These are phyloP conservation scores for Dendrocincla tyrannina DNA, from an alignment of 2,797 vertebrate genomes.

Conservation along the genomic window DNA sequence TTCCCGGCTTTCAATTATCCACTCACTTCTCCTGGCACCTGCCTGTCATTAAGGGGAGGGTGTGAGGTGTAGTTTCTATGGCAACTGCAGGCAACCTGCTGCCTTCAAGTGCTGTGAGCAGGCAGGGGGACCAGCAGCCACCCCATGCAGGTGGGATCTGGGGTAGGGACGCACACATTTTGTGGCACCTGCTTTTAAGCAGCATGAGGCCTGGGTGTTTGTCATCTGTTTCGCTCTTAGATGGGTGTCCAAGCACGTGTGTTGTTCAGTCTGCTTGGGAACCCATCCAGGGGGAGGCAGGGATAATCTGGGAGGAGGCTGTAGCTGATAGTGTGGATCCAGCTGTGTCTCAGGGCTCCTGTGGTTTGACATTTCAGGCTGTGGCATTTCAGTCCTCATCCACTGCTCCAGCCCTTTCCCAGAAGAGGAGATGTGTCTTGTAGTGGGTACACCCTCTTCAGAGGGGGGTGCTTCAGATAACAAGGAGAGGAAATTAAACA, in stretches of 20 bases:
- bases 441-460: neutral
- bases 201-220: neutral
- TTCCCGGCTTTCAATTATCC: neutral
- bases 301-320: neutral
- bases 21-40: constrained; percentile 50
- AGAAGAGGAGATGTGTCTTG: neutral
- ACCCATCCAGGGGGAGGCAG: neutral
- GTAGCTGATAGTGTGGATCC: neutral
- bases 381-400: neutral
- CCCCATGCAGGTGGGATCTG: neutral
- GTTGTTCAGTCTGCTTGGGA: neutral
- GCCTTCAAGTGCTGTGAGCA: neutral
- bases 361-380: neutral
- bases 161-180: neutral
- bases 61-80: constrained; percentile 45
- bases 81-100: constrained; percentile 53
- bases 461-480: neutral
- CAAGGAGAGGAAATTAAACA: neutral
- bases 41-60: constrained; percentile 45
- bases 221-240: neutral
- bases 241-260: neutral
- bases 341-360: neutral
- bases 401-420: neutral
- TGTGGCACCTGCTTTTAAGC: neutral
- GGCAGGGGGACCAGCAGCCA: neutral